These are phyloP conservation scores for Sclerurus mexicanus DNA, from an alignment of 2,113 vertebrate species.

Conservation along the genomic window DNA sequence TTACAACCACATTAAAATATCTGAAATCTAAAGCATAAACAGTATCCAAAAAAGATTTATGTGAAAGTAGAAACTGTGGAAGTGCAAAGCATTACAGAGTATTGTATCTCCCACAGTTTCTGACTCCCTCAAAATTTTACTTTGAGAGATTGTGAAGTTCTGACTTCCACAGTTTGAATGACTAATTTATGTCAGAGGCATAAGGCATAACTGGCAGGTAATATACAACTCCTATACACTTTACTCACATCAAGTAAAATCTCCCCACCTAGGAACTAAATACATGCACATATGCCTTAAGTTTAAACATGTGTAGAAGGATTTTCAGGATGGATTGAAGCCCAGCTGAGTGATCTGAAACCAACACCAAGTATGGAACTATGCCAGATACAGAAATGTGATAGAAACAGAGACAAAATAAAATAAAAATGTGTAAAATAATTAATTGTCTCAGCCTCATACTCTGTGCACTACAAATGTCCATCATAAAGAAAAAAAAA, in stretches of 20 bases:
- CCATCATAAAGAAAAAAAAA: background rate
- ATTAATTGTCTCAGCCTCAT: background rate
- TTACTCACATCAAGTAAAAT: background rate
- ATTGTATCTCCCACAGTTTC: background rate
- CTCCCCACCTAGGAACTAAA: background rate
- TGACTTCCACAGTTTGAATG: background rate
- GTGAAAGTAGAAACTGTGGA: background rate
- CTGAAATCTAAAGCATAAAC: background rate
- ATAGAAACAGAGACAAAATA: background rate
- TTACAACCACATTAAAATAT: background rate
- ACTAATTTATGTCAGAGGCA: background rate
- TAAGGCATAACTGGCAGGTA: background rate
- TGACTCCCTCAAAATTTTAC: background rate
- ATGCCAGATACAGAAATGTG: background rate
- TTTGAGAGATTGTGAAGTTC: background rate
- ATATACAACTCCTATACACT: background rate
- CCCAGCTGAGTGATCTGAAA: background rate
- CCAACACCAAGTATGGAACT: background rate
- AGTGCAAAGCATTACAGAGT: background rate
- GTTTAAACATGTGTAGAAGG: background rate
- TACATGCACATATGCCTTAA: background rate
- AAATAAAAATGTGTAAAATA: background rate
- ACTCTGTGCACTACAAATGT: background rate
- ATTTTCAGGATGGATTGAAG: background rate
- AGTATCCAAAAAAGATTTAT: background rate